Evolutionary conservation across 2,888 invertebrate species (phyloP).

Genomic region (Stegana nigrithorax): DNA sequence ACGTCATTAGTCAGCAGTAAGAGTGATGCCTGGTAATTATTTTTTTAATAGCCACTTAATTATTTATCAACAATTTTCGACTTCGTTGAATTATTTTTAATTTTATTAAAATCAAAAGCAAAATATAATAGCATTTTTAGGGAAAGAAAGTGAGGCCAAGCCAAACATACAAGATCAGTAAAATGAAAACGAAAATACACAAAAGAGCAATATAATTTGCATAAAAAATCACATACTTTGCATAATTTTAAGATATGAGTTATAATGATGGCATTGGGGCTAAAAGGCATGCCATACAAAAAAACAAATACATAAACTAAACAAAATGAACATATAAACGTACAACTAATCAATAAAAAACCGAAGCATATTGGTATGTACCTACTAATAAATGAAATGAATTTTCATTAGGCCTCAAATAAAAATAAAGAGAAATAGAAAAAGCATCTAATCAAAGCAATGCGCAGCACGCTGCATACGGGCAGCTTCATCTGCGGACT

Average conservation of each 20-base stretch:
- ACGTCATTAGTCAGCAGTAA: too few species aligned
- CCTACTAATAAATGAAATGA: background rate
- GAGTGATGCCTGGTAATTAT: too few species aligned
- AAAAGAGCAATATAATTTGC: background rate
- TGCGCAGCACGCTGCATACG: background rate
- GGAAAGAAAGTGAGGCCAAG: too few species aligned
- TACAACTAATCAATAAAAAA: too few species aligned
- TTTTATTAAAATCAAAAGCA: too few species aligned
- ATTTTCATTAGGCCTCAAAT: background rate
- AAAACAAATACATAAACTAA: background rate
- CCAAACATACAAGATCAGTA: too few species aligned
- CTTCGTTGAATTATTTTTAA: too few species aligned
- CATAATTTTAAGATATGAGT: background rate
- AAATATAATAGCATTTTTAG: too few species aligned
- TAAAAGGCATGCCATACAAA: background rate
- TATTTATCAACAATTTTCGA: too few species aligned
- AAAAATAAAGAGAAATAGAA: background rate
- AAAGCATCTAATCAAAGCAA: slow-evolving; percentile 48
- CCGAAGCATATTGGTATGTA: background rate
- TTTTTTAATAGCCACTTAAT: too few species aligned
- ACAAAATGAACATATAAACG: background rate
- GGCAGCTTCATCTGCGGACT: too few species aligned
- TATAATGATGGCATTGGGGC: slow-evolving; percentile 18
- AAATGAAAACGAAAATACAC: background rate
- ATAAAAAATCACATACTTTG: slow-evolving; percentile 2